Conservation (phyloP, 35 echinoderm and acorn worm species). For the Apostichopus parvimensis region DNA sequence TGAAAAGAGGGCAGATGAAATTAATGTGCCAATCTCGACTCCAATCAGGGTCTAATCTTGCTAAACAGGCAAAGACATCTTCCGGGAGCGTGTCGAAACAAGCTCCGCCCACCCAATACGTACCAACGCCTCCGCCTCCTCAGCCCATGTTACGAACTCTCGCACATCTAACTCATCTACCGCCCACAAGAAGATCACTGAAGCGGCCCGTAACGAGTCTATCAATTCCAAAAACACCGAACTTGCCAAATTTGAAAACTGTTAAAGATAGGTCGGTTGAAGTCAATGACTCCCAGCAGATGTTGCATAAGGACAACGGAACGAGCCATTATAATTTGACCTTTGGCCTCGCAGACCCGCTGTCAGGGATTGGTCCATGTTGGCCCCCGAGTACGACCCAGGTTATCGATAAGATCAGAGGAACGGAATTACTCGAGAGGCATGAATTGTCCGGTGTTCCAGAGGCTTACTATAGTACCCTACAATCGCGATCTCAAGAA, state of each 20-base stretch:
- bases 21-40: background rate
- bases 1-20: background rate
- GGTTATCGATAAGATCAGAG: constrained; percentile 78
- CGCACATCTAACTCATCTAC: background rate
- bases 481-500: constrained; percentile 8
- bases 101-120: background rate
- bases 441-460: constrained; percentile 60
- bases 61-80: background rate
- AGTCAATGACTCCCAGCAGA: too few species aligned
- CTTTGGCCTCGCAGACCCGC: background rate
- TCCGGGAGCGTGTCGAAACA: background rate
- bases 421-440: constrained; percentile 78
- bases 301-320: background rate
- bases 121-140: background rate
- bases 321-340: background rate
- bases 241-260: background rate
- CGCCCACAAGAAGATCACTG: background rate
- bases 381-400: constrained; percentile 89
- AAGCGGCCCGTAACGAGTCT: background rate
- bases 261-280: background rate
- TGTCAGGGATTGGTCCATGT: constrained; percentile 78
- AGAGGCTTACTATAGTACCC: constrained; percentile 52
- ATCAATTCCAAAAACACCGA: background rate
- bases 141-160: background rate
- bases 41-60: background rate